Conservation (phyloP, 2,888 invertebrate species). For the Cyclophora punctaria region DNA sequence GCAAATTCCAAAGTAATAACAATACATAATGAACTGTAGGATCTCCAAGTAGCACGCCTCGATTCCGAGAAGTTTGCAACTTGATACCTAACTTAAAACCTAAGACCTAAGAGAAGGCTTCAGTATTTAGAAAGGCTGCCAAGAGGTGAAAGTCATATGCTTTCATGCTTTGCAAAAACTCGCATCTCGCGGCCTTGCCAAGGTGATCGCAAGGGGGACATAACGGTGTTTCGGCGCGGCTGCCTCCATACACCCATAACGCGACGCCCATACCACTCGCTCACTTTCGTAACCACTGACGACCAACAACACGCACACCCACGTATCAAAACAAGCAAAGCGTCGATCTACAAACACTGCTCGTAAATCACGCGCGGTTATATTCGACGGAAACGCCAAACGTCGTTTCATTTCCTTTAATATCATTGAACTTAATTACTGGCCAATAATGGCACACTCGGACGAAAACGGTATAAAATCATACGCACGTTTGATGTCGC, state of each 20-base stretch:
- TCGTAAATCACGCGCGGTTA: conserved; percentile 15
- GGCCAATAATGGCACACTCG: conserved; percentile 42
- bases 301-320: conserved; percentile 10
- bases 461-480: conserved; percentile 30
- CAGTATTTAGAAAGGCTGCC: conserved; percentile 68
- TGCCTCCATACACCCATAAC: conserved; percentile 27
- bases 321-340: conserved; percentile 21
- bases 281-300: conserved; percentile 32
- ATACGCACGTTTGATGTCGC: conserved; percentile 45
- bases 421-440: conserved; percentile 39
- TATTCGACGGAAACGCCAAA: conserved; percentile 40
- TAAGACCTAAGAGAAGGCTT: conserved; percentile 32
- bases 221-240: conserved; percentile 58
- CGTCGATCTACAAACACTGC: conserved; percentile 24
- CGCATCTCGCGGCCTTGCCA: conserved; percentile 72
- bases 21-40: too few relatives aligned
- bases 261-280: conserved; percentile 31
- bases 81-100: conserved; percentile 15
- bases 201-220: conserved; percentile 71
- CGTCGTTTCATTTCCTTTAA: conserved; percentile 58
- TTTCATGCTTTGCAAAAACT: conserved; percentile 69
- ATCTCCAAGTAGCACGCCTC: too few relatives aligned
- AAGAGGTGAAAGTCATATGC: conserved; percentile 72
- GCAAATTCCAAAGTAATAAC: too few relatives aligned
- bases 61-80: too few relatives aligned